Evolutionary conservation across 1,140 invertebrate species (phyloP).

Genomic region (Drosophila arizonae): DNA sequence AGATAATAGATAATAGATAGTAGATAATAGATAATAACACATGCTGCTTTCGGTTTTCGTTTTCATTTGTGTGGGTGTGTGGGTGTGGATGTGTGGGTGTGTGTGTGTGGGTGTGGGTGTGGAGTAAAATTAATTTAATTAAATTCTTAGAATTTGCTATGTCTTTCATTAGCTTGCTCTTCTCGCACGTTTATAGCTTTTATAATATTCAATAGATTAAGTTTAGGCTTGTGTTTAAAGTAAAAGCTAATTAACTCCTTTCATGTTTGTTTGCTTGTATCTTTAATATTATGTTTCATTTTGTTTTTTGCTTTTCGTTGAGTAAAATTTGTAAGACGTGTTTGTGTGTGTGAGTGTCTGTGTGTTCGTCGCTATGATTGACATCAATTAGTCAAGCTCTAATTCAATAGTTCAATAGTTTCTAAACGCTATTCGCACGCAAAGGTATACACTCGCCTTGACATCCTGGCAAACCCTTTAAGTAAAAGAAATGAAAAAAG

Average conservation of each 20-base stretch:
- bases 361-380: slow-evolving; percentile 25
- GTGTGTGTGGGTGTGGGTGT: slow-evolving; percentile 10
- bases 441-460: slow-evolving; percentile 85
- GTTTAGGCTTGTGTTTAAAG: slow-evolving; percentile 28
- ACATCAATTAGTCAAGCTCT: slow-evolving; percentile 44
- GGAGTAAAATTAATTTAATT: slow-evolving; percentile 63
- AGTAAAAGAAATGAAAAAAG: slow-evolving; percentile 82
- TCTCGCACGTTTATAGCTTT: slow-evolving; percentile 46
- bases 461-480: slow-evolving; percentile 84
- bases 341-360: slow-evolving; percentile 18
- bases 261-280: not conserved
- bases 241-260: slow-evolving; percentile 39
- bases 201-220: slow-evolving; percentile 26
- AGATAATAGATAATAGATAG: slow-evolving; percentile 41
- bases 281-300: slow-evolving; percentile 24
- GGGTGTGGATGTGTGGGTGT: not conserved
- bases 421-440: slow-evolving; percentile 83
- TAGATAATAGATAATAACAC: slow-evolving; percentile 66
- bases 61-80: slow-evolving; percentile 25
- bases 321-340: slow-evolving; percentile 21
- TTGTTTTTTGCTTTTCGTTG: slow-evolving; percentile 20
- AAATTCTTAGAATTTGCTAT: slow-evolving; percentile 82
- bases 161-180: slow-evolving; percentile 79
- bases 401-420: slow-evolving; percentile 54
- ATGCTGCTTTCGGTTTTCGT: slow-evolving; percentile 67